phyloP scores from a whole-genome alignment of 2,797 vertebrate genomes.

The Gadopsis bispinosus region DNA sequence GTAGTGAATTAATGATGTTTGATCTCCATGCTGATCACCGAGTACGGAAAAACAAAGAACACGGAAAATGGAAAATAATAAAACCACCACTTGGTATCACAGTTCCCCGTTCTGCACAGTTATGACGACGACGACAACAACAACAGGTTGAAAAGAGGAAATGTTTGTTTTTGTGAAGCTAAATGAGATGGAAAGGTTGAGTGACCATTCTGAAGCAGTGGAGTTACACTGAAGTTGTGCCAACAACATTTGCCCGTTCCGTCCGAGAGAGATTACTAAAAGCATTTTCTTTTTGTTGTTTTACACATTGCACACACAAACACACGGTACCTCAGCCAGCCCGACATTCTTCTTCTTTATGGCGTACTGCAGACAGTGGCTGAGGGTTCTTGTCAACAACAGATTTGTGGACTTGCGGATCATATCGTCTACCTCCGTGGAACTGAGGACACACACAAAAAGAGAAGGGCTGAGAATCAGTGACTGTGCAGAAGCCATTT shows the following conservation, averaged over 20 bases:
- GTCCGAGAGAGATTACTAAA: slow-evolving; percentile 27
- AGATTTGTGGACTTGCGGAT: slow-evolving; percentile 97
- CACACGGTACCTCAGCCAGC: slow-evolving; percentile 89
- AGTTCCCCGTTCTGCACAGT: background rate
- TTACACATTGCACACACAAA: slow-evolving; percentile 16
- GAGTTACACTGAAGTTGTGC: slow-evolving; percentile 22
- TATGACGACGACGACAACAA: slow-evolving; percentile 21
- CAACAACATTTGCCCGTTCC: slow-evolving; percentile 23
- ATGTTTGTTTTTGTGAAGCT: slow-evolving; percentile 14
- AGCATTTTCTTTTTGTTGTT: background rate
- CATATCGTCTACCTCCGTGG: slow-evolving; percentile 97
- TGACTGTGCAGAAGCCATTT: slow-evolving; percentile 32
- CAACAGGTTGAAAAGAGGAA: slow-evolving; percentile 23
- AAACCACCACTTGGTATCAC: slow-evolving; percentile 5
- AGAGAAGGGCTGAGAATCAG: slow-evolving; percentile 25
- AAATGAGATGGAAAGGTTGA: slow-evolving; percentile 41
- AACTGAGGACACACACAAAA: slow-evolving; percentile 80
- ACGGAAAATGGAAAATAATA: slow-evolving; percentile 23
- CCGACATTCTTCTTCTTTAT: slow-evolving; percentile 97
- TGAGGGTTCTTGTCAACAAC: slow-evolving; percentile 93
- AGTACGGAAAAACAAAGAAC: slow-evolving; percentile 14
- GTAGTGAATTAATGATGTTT: slow-evolving; percentile 23
- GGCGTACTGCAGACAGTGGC: slow-evolving; percentile 93
- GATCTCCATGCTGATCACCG: background rate
- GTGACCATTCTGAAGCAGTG: background rate